Evolutionary conservation across 53 echinoderm and acorn worm genomes (phyloP).

Genomic region (Astropecten irregularis): DNA sequence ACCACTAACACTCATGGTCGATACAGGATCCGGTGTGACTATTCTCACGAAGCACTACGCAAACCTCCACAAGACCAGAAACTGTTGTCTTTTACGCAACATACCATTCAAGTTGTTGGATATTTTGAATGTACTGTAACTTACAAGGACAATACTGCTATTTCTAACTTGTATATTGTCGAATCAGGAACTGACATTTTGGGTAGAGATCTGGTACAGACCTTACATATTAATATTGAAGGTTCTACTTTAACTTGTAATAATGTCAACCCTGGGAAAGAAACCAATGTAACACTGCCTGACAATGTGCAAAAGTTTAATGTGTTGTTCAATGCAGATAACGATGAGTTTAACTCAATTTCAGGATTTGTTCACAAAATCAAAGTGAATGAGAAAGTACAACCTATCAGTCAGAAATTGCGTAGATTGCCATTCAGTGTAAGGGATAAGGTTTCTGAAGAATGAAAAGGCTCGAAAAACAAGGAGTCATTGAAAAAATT

Average conservation of each 20-base stretch:
- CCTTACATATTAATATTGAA: slow-evolving; percentile 9
- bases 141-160: background rate
- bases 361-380: slow-evolving; percentile 24
- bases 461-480: slow-evolving; percentile 65
- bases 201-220: slow-evolving; percentile 23
- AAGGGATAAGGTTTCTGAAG: slow-evolving; percentile 53
- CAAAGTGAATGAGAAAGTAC: slow-evolving; percentile 9
- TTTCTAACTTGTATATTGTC: background rate
- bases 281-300: too few relatives aligned
- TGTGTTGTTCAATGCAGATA: background rate
- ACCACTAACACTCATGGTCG: background rate
- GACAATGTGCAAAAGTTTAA: background rate
- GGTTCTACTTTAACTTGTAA: slow-evolving; percentile 15
- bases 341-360: too few relatives aligned
- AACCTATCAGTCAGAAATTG: slow-evolving; percentile 27
- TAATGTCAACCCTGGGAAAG: background rate
- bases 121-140: slow-evolving; percentile 14
- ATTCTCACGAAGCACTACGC: background rate
- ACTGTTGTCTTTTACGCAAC: background rate
- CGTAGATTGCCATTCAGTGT: slow-evolving; percentile 49
- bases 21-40: slow-evolving; percentile 6
- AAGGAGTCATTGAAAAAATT: slow-evolving; percentile 65
- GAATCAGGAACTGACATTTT: slow-evolving; percentile 13
- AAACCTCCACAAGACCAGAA: background rate
- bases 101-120: background rate